A percentile compares a stretch with the other conserved stretches of the same genome.
Conservation (phyloP, 2,888 invertebrate genomes). For the Thelaira solivaga region DNA sequence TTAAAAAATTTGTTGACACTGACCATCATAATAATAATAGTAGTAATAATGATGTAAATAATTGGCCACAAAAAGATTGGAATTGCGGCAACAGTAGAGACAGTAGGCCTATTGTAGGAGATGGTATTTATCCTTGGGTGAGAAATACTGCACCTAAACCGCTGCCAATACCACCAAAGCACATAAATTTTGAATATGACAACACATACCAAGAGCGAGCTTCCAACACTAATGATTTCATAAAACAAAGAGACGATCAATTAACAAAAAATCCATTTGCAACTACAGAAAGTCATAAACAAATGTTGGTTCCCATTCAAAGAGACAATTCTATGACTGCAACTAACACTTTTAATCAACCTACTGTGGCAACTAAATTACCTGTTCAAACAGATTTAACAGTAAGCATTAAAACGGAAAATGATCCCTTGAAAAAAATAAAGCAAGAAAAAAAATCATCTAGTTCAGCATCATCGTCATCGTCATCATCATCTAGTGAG, state of each 20-base stretch:
- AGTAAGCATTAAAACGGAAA: constrained; percentile 28
- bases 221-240: neutral
- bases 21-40: constrained; percentile 3
- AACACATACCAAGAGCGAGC: neutral
- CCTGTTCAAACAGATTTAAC: neutral
- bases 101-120: neutral
- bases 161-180: neutral
- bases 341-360: neutral
- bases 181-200: neutral
- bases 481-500: constrained; percentile 47
- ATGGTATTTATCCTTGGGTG: constrained; percentile 17
- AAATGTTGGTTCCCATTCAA: neutral
- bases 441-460: constrained; percentile 38
- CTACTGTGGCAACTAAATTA: neutral
- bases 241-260: neutral
- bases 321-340: neutral
- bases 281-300: neutral
- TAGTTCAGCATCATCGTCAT: constrained; percentile 51
- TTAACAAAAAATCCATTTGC: neutral
- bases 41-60: neutral
- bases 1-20: constrained; percentile 62
- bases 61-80: constrained; percentile 14
- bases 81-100: neutral
- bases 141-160: constrained; percentile 12
- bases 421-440: constrained; percentile 40